Percentiles rank a stretch among this genome's conserved stretches.
These are phyloP conservation scores for Brachionus rotundiformis DNA, from an alignment of 1,140 invertebrate genomes.

Conservation along the genomic window DNA sequence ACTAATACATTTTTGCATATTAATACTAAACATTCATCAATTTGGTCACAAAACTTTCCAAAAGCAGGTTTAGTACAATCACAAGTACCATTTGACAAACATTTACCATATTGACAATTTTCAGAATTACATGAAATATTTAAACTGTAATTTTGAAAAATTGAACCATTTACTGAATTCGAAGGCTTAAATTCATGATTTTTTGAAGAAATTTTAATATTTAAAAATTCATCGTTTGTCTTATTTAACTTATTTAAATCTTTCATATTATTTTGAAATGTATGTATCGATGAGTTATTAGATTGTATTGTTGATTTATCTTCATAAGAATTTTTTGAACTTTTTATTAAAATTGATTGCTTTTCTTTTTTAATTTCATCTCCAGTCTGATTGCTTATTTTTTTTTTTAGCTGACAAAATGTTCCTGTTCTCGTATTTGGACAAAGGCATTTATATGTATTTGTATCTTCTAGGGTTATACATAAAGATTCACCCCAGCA, in stretches of 20 bases:
- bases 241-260: background rate
- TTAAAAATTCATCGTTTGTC: background rate
- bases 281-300: background rate
- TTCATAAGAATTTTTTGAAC: background rate
- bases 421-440: background rate
- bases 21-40: slow-evolving; percentile 36
- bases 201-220: background rate
- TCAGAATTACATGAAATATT: background rate
- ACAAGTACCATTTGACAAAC: slow-evolving; percentile 34
- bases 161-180: background rate
- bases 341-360: background rate
- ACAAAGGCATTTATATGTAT: slow-evolving; percentile 15
- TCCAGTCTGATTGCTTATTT: background rate
- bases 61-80: slow-evolving; percentile 32
- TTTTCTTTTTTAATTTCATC: background rate
- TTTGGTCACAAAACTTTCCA: slow-evolving; percentile 51
- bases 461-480: slow-evolving; percentile 19
- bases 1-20: background rate
- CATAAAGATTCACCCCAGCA: slow-evolving; percentile 47
- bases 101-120: slow-evolving; percentile 43
- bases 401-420: background rate
- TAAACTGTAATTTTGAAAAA: background rate
- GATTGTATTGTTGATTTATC: background rate
- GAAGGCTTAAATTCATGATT: background rate
- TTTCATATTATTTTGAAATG: background rate